A percentile compares a stretch with the other conserved stretches of the same genome.
Evolutionary conservation across 2,888 invertebrate species (phyloP).

Genomic region (Reticulitermes lucifugus): DNA sequence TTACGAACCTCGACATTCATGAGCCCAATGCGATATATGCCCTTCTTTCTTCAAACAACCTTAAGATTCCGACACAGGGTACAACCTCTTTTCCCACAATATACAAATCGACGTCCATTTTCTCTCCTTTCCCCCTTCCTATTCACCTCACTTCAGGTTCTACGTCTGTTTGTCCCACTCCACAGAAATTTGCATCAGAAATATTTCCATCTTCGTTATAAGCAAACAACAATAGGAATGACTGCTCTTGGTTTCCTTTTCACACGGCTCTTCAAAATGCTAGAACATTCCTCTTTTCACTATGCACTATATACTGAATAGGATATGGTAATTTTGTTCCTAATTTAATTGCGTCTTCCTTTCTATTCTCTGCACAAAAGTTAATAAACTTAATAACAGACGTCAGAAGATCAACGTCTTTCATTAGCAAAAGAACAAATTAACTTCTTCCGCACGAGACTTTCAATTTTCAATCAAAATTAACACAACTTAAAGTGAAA

Average conservation of each 20-base stretch:
- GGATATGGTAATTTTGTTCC: slow-evolving; percentile 27
- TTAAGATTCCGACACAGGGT: background rate
- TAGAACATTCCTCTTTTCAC: background rate
- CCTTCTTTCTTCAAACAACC: background rate
- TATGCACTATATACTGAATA: background rate
- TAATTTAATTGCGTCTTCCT: slow-evolving; percentile 29
- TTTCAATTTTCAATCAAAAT: background rate
- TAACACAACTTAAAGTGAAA: too few relatives aligned
- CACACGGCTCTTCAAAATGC: background rate
- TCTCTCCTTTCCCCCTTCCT: background rate
- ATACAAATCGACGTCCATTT: slow-evolving; percentile 27
- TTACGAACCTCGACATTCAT: too few relatives aligned
- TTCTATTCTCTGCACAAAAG: slow-evolving; percentile 2
- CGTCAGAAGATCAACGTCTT: background rate
- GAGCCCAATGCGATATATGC: background rate
- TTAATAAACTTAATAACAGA: slow-evolving; percentile 19
- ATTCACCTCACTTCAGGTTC: background rate
- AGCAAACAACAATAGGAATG: slow-evolving; percentile 27
- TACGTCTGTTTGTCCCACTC: background rate
- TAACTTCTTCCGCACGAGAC: background rate
- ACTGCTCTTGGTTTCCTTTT: background rate
- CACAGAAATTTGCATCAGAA: slow-evolving; percentile 34
- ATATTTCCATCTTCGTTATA: slow-evolving; percentile 39
- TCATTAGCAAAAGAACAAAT: background rate
- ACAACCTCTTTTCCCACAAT: background rate